phyloP scores from a whole-genome alignment of 1,140 invertebrate species.

The Thalassaphorura encarpata region DNA sequence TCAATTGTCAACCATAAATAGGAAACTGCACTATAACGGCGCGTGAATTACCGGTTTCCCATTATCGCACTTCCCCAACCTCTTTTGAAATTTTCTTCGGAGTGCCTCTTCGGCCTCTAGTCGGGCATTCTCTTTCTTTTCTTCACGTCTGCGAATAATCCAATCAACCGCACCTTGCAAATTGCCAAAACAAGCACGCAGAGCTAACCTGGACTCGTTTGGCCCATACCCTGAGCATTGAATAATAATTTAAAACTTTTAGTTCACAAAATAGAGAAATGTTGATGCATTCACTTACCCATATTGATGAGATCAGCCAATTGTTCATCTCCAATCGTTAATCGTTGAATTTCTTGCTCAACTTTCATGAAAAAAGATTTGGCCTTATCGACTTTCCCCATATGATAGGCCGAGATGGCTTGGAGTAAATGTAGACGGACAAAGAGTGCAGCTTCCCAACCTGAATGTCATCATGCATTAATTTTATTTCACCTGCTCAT shows the following conservation, averaged over 20 bases:
- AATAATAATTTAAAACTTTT: not conserved
- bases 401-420: constrained; percentile 63
- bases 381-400: constrained; percentile 52
- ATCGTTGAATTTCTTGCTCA: constrained; percentile 46
- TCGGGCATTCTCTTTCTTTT: constrained; percentile 43
- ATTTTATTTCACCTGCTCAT: too few relatives aligned
- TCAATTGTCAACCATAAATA: too few relatives aligned
- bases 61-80: constrained; percentile 41
- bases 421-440: constrained; percentile 65
- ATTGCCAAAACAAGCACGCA: constrained; percentile 51
- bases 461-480: constrained; percentile 37
- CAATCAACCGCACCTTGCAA: constrained; percentile 50
- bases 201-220: constrained; percentile 51
- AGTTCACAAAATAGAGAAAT: constrained; percentile 1
- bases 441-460: constrained; percentile 58
- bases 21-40: too few relatives aligned
- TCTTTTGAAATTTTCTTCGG: constrained; percentile 41
- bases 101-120: constrained; percentile 43
- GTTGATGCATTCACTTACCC: constrained; percentile 39
- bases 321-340: constrained; percentile 51
- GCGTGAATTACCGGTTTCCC: constrained; percentile 36
- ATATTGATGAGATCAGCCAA: constrained; percentile 47
- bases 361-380: constrained; percentile 47
- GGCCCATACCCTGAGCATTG: constrained; percentile 46
- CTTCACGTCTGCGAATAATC: constrained; percentile 48